Evolutionary conservation across 2,888 invertebrate genomes (phyloP), one percentile per base, ranked within the genome.

Genomic region (Tuberolachnus salignus): DNA sequence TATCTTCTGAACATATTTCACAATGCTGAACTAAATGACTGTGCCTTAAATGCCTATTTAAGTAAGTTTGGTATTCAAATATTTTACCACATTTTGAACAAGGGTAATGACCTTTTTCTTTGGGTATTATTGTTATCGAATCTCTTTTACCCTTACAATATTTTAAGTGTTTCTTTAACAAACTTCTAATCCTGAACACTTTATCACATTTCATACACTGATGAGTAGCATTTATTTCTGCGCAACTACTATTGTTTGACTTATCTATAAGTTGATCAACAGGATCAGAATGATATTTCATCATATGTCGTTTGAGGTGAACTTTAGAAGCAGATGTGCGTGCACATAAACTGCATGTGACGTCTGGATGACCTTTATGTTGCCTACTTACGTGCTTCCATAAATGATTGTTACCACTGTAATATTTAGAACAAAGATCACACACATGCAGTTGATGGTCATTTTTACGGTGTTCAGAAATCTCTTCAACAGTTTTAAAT

Each of bases 361-460:
- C 87, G 80, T 88, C 88, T n/a, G 87, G 87, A 83, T 89, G 89
- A 16, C 88, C 88, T 83, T 87, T 87, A 83, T 89, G 89, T 14
- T 89, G 86, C 59, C 89, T 85, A 82, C 89, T 89, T 1, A 89
- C 89, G 83, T 89, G 89, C 83, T 89, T 89, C 89, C 89, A 89
- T 14, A 89, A 83, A 82, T 89, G 89, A 13, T 89, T 89, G 34
- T 89, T 89, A 14, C 89, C 84, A 0, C 89, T 89, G 82, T 89
- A 89, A 82, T 87, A 89, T 82, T 89, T 89, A 82, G 87, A 88
- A 83, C 89, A 89, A 10, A 89, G 84, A 84, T 89, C 89, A 82
- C 89, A 89, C 9, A 89, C 89, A 82, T 88, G 89, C 11, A 89
- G 87, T 46, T 86, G 87, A 83, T 89, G 89, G 46, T 86, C 84